Evolutionary conservation across 1,140 invertebrate species (phyloP), one percentile per base, ranked within the genome.

Genomic region (Helicoverpa armigera): DNA sequence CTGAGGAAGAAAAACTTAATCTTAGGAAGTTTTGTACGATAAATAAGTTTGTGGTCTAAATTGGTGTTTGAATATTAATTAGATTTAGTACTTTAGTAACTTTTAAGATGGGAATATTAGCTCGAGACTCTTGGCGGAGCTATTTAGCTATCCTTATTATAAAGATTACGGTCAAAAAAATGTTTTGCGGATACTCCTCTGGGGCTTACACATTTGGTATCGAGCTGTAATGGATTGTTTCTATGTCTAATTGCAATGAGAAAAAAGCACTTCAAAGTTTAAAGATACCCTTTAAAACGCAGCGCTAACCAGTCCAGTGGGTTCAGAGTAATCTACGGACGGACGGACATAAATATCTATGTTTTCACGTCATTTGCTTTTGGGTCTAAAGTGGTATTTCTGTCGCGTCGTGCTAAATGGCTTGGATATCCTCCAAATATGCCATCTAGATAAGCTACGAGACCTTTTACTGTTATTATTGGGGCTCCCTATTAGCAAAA

Each of bases 341-440:
- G 82, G 76, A 81, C 75, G 78, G 83, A 72, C 86, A 88, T 88
- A 88, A 87, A 90, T 89, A 90, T 74, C 77, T 83, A 79, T 87
- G 78, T 87, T 90, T 90, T 92, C 86, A 88, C 86, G 79, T 91
- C 89, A 92, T 91, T 92, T 91, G 86, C 87, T 87, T 88, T 84
- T 76, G 83, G 87, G 87, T 88, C 84, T 88, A 88, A 89, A 90
- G 86, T 90, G 86, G 86, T 86, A 87, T 88, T 89, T 89, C 84
- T 86, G 87, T 85, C 87, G 86, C 87, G 84, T 88, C 84, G 88
- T 89, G 87, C 85, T 83, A 91, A 92, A 92, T 92, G 87, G 89
- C 81, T 91, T 91, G 91, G 91, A 92, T 87, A 87, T 89, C 85
- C 85, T 91, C 90, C 90, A 92, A 92, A 92, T 92, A 90, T 88